Conservation (phyloP, 2,113 vertebrate genomes). For the Chlorocebus sabaeus region DNA sequence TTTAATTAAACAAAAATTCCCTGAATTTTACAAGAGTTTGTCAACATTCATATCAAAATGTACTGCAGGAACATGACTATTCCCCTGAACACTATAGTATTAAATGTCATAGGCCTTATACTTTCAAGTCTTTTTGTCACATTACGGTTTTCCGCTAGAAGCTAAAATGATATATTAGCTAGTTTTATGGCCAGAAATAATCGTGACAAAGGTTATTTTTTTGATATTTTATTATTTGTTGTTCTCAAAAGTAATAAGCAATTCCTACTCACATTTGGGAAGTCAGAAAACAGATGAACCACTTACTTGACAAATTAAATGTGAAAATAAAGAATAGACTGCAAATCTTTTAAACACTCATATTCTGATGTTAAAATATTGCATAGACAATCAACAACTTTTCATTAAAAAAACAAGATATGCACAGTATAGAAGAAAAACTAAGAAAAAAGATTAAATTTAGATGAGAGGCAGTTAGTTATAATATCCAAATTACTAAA, state of each 20-base stretch:
- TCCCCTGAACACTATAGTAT: not conserved
- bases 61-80: not conserved
- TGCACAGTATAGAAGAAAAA: not conserved
- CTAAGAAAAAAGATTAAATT: not conserved
- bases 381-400: not conserved
- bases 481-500: not conserved
- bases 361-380: not conserved
- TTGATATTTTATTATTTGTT: not conserved
- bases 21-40: not conserved
- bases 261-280: not conserved
- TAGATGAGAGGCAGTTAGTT: not conserved
- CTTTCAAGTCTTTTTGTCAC: not conserved
- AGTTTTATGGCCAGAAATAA: not conserved
- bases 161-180: not conserved
- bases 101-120: not conserved
- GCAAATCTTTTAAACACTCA: not conserved
- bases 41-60: not conserved
- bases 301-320: not conserved
- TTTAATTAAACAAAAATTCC: not conserved
- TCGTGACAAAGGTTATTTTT: not conserved
- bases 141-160: not conserved
- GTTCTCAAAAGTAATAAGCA: conserved; percentile 18
- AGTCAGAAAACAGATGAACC: not conserved
- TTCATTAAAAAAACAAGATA: not conserved
- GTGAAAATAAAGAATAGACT: not conserved